These are phyloP conservation scores for Lota lota DNA, from an alignment of 2,113 vertebrate genomes.

Conservation along the genomic window DNA sequence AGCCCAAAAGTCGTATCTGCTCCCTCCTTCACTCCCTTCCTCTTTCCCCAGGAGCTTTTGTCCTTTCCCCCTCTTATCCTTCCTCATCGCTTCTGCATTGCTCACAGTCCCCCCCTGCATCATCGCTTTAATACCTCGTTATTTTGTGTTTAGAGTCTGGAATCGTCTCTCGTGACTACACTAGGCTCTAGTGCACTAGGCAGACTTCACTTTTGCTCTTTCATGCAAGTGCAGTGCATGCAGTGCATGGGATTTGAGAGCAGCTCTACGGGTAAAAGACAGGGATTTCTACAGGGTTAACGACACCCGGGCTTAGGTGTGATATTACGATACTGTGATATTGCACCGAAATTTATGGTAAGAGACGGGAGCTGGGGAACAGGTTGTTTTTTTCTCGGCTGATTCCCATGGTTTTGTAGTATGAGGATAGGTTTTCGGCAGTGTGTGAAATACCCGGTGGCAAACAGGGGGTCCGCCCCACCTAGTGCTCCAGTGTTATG, in stretches of 20 bases:
- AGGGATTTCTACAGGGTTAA: constrained; percentile 32
- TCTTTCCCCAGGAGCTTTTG: constrained; percentile 55
- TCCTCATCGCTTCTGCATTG: constrained; percentile 1
- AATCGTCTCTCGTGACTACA: constrained; percentile 35
- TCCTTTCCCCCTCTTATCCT: constrained; percentile 34
- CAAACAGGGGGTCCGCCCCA: neutral
- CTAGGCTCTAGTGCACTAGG: too few relatives aligned
- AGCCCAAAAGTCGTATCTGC: constrained; percentile 58
- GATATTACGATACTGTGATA: constrained; percentile 16
- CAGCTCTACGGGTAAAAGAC: constrained; percentile 19
- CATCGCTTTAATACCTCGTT: constrained; percentile 54
- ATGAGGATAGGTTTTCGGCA: neutral
- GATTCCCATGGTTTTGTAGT: constrained; percentile 14
- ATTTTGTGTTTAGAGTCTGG: constrained; percentile 51
- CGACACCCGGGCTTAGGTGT: constrained; percentile 25
- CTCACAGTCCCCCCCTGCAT: neutral
- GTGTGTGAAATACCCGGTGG: too few relatives aligned
- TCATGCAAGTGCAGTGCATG: constrained; percentile 25
- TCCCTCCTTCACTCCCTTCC: constrained; percentile 17
- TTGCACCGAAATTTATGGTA: constrained; percentile 27
- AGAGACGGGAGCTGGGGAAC: constrained; percentile 22
- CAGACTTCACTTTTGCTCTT: constrained; percentile 36
- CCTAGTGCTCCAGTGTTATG: too few relatives aligned
- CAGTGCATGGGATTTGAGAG: constrained; percentile 43
- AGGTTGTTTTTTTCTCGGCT: constrained; percentile 1